These are phyloP conservation scores for Mythimna lalbum DNA, from an alignment of 2,888 invertebrate species.

Conservation along the genomic window DNA sequence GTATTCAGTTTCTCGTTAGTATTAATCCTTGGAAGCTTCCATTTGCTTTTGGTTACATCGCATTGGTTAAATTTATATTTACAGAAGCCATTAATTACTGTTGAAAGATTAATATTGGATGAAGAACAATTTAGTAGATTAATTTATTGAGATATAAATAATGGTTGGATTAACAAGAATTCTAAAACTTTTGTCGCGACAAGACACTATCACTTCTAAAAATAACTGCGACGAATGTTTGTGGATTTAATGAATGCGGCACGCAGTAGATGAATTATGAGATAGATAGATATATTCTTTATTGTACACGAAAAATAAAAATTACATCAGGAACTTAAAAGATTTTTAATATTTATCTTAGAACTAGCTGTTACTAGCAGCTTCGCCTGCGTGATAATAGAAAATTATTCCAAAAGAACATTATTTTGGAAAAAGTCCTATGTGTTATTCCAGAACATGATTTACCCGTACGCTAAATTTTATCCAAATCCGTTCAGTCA, in stretches of 20 bases:
- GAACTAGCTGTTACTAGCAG: too few species aligned
- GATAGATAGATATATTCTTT: too few species aligned
- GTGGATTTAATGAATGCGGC: conserved; percentile 4
- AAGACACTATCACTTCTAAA: conserved; percentile 4
- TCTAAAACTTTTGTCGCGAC: conserved; percentile 34
- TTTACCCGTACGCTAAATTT: too few species aligned
- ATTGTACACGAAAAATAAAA: too few species aligned
- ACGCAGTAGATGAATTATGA: background rate
- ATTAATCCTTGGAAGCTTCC: conserved; percentile 61
- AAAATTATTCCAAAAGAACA: too few species aligned
- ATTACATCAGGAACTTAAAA: too few species aligned
- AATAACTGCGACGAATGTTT: conserved; percentile 14
- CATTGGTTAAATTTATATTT: conserved; percentile 72
- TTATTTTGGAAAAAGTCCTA: too few species aligned
- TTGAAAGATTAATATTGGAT: conserved; percentile 70
- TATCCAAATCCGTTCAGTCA: too few species aligned
- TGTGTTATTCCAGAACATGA: too few species aligned
- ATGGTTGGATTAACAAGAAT: conserved; percentile 53
- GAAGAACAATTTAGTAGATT: conserved; percentile 65
- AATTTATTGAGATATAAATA: conserved; percentile 68
- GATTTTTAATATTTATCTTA: background rate
- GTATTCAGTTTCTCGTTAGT: conserved; percentile 50
- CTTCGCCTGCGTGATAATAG: too few species aligned
- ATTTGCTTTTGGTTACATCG: conserved; percentile 69
- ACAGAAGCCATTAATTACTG: conserved; percentile 75